Percentiles rank a stretch among this genome's conserved stretches.
These are phyloP conservation scores for Acleris literana DNA, from an alignment of 2,888 invertebrate species.

Conservation along the genomic window DNA sequence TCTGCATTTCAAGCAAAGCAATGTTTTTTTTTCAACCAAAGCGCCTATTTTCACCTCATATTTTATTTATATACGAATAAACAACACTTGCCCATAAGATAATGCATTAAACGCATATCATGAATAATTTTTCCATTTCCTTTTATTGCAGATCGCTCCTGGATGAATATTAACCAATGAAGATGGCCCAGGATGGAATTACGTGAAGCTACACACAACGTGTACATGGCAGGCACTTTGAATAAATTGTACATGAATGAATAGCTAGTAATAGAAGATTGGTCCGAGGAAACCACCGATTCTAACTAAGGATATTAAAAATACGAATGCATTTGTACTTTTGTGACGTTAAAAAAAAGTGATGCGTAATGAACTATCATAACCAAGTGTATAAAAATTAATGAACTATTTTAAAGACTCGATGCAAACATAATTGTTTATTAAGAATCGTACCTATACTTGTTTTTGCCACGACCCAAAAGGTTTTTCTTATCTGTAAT, in stretches of 20 bases:
- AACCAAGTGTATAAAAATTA: no score
- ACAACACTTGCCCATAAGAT: background rate
- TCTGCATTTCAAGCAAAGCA: no score
- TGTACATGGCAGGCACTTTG: background rate
- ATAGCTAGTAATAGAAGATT: no score
- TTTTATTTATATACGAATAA: background rate
- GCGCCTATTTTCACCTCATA: no score
- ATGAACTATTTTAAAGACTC: no score
- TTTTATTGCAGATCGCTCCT: conserved; percentile 57
- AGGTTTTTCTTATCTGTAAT: conserved; percentile 29
- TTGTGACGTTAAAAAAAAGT: no score
- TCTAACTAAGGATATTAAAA: no score
- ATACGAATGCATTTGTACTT: no score
- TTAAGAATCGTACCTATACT: background rate
- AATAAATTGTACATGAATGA: background rate
- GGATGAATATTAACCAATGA: conserved; percentile 41
- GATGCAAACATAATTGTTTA: no score
- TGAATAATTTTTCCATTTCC: conserved; percentile 40
- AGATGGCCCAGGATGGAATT: conserved; percentile 59
- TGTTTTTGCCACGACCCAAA: conserved; percentile 12
- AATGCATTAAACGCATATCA: conserved; percentile 15
- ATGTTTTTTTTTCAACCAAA: no score
- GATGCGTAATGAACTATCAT: no score
- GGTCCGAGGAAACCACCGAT: no score
- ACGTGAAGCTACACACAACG: conserved; percentile 47